These are phyloP conservation scores for Sinonovacula constricta DNA, from an alignment of 1,140 invertebrate species.

Conservation along the genomic window DNA sequence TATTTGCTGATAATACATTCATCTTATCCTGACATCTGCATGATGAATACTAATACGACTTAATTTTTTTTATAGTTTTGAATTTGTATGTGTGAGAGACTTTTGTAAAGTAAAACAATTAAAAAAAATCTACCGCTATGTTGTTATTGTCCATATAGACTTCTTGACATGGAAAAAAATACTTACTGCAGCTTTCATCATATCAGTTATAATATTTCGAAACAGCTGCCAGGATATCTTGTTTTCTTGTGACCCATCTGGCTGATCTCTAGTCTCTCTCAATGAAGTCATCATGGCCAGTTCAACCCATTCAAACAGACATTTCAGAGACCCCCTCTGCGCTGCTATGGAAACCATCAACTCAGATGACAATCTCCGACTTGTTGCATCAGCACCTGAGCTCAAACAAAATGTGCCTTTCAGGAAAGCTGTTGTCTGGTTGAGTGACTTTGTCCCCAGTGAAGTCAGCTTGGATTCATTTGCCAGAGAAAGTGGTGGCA, in stretches of 20 bases:
- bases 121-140: too few species aligned
- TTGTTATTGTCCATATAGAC: too few species aligned
- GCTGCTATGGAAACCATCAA: slow-evolving; percentile 82
- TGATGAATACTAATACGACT: too few species aligned
- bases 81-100: too few species aligned
- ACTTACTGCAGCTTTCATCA: slow-evolving; percentile 74
- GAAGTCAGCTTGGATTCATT: slow-evolving; percentile 82
- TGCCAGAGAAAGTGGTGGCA: slow-evolving; percentile 83
- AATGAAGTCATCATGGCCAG: slow-evolving; percentile 78
- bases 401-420: slow-evolving; percentile 80
- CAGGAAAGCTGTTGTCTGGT: slow-evolving; percentile 80
- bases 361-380: slow-evolving; percentile 81
- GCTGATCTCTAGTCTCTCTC: slow-evolving; percentile 30
- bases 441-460: slow-evolving; percentile 81
- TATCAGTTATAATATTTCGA: slow-evolving; percentile 67
- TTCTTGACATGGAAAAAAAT: too few species aligned
- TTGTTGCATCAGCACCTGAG: slow-evolving; percentile 80
- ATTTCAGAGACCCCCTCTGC: slow-evolving; percentile 83
- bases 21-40: too few species aligned
- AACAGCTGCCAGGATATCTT: slow-evolving; percentile 68
- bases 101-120: too few species aligned
- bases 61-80: too few species aligned
- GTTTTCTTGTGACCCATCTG: slow-evolving; percentile 42
- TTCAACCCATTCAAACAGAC: slow-evolving; percentile 84
- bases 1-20: too few species aligned